Conservation (phyloP, 2,113 vertebrate species). For the Erythrocercus mccallii region DNA sequence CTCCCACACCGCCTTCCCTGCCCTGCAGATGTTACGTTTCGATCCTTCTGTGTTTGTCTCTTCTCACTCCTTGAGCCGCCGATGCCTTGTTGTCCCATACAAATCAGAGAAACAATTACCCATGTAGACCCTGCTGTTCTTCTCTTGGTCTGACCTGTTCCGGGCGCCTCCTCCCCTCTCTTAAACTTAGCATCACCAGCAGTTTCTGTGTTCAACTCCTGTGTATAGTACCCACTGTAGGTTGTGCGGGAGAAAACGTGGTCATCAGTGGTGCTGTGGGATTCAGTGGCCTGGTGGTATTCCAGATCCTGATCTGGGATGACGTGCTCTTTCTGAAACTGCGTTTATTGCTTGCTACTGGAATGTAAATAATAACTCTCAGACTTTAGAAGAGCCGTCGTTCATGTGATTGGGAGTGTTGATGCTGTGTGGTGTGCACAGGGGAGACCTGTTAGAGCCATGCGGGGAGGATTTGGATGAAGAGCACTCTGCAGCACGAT, state of each 20-base stretch:
- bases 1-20: background rate
- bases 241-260: background rate
- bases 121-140: background rate
- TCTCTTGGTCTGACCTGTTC: background rate
- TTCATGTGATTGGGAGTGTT: rapidly evolving
- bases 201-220: background rate
- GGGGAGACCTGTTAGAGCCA: background rate
- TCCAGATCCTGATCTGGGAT: background rate
- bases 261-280: rapidly evolving
- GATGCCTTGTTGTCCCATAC: background rate
- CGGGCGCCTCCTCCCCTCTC: background rate
- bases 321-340: background rate
- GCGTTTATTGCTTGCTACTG: background rate
- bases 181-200: background rate
- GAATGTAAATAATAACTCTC: background rate
- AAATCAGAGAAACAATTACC: background rate
- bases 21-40: background rate
- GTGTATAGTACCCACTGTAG: background rate
- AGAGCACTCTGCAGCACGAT: rapidly evolving
- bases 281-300: background rate
- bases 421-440: background rate
- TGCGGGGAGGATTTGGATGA: background rate
- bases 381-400: background rate
- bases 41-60: background rate
- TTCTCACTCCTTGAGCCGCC: background rate